These are phyloP conservation scores for Ligdia adustata DNA, from an alignment of 2,888 invertebrate genomes.

Conservation along the genomic window DNA sequence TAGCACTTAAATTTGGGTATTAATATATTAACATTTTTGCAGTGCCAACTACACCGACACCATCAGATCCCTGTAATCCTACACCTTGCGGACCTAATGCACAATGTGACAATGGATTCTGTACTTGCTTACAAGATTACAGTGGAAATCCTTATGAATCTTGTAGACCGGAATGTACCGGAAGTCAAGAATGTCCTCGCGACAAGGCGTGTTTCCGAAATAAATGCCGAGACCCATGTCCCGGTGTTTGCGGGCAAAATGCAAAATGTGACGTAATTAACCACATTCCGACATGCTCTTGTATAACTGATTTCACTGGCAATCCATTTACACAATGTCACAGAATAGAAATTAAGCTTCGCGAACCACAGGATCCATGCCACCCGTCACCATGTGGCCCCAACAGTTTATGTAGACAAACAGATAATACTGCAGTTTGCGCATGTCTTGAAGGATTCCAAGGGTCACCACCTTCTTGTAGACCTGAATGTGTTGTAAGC, in stretches of 20 bases:
- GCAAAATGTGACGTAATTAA: slow-evolving; percentile 90
- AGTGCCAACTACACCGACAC: slow-evolving; percentile 66
- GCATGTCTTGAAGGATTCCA: slow-evolving; percentile 90
- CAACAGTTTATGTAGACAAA: slow-evolving; percentile 90
- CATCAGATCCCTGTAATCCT: slow-evolving; percentile 86
- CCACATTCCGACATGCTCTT: slow-evolving; percentile 89
- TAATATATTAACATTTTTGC: slow-evolving; percentile 38
- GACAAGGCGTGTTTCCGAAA: slow-evolving; percentile 89
- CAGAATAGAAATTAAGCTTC: slow-evolving; percentile 53
- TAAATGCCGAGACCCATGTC: slow-evolving; percentile 90
- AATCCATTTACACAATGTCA: slow-evolving; percentile 87
- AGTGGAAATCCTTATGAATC: slow-evolving; percentile 88
- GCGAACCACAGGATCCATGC: slow-evolving; percentile 86
- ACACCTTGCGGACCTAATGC: slow-evolving; percentile 90
- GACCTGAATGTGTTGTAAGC: slow-evolving; percentile 93
- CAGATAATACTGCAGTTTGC: slow-evolving; percentile 91
- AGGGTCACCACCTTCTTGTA: slow-evolving; percentile 92
- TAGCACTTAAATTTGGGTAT: no score
- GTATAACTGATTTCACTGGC: slow-evolving; percentile 87
- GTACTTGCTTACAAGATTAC: slow-evolving; percentile 87
- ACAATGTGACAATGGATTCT: slow-evolving; percentile 87
- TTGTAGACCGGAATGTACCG: slow-evolving; percentile 89
- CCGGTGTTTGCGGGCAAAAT: slow-evolving; percentile 89
- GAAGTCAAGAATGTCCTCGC: slow-evolving; percentile 88
- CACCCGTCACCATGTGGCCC: slow-evolving; percentile 90